These are phyloP conservation scores for Eristalis intricaria DNA, from an alignment of 2,888 invertebrate genomes.

Conservation along the genomic window DNA sequence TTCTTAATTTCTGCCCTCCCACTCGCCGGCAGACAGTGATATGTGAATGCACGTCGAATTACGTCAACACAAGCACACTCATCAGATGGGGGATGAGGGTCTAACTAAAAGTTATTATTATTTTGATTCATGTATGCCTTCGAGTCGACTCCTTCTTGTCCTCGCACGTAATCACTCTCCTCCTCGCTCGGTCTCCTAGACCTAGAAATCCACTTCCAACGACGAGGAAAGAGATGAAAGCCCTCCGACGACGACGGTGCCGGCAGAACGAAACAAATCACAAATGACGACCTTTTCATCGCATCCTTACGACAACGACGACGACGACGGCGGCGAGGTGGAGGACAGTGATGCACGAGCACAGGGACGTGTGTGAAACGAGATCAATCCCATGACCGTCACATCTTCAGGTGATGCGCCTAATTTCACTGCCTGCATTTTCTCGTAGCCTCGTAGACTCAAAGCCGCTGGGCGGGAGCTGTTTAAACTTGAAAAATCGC, in stretches of 20 bases:
- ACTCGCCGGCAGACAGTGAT: constrained; percentile 24
- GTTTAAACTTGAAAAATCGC: constrained; percentile 24
- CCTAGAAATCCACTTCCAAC: constrained; percentile 70
- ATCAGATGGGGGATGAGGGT: not conserved
- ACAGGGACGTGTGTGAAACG: constrained; percentile 26
- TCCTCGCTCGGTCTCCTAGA: constrained; percentile 62
- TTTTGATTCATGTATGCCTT: constrained; percentile 58
- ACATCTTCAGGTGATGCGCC: constrained; percentile 39
- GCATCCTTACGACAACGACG: constrained; percentile 42
- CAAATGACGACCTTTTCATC: constrained; percentile 62
- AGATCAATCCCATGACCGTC: constrained; percentile 57
- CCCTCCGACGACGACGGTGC: constrained; percentile 20
- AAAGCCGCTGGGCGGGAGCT: not conserved
- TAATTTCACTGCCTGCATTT: constrained; percentile 30
- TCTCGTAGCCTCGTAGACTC: not conserved
- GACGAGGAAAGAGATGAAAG: constrained; percentile 60
- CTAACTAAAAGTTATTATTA: constrained; percentile 60
- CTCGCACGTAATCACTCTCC: constrained; percentile 38
- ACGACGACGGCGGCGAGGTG: constrained; percentile 4
- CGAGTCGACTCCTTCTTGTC: constrained; percentile 8
- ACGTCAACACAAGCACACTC: constrained; percentile 50
- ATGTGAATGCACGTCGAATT: constrained; percentile 54
- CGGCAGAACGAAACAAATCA: constrained; percentile 63
- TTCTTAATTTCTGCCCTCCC: constrained; percentile 28
- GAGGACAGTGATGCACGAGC: not conserved